Conservation (phyloP, 2,113 vertebrate genomes). For the Lepus timidus region DNA sequence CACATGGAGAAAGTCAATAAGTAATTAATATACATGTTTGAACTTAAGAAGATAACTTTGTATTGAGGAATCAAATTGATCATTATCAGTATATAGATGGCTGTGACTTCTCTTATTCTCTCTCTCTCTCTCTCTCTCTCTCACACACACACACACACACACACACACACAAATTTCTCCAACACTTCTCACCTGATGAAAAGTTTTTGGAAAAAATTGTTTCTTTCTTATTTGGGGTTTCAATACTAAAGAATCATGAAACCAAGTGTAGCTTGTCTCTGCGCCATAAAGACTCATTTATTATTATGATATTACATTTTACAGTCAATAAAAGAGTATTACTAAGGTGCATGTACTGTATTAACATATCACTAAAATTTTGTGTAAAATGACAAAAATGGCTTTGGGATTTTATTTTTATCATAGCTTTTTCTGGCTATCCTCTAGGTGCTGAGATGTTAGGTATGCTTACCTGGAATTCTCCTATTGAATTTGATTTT, state of each 20-base stretch:
- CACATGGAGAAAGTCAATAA: neutral
- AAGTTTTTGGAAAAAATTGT: neutral
- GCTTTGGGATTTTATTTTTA: neutral
- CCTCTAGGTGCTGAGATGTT: neutral
- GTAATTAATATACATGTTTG: neutral
- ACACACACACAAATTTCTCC: neutral
- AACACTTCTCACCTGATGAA: neutral
- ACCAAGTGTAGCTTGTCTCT: neutral
- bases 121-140: neutral
- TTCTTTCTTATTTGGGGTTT: neutral
- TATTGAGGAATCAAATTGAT: neutral
- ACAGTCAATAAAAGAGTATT: neutral
- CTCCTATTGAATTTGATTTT: slow-evolving; percentile 15
- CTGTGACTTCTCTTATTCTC: neutral
- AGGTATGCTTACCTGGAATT: neutral
- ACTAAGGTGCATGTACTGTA: neutral
- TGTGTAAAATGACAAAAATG: neutral
- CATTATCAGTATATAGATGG: neutral
- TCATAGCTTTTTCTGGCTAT: neutral
- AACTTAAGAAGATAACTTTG: neutral
- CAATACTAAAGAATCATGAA: slow-evolving; percentile 4
- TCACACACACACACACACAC: neutral
- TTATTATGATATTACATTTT: neutral
- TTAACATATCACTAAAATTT: neutral
- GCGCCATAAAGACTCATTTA: neutral